phyloP scores from a whole-genome alignment of 2,797 vertebrate genomes.

The Odontamblyopus rebecca region DNA sequence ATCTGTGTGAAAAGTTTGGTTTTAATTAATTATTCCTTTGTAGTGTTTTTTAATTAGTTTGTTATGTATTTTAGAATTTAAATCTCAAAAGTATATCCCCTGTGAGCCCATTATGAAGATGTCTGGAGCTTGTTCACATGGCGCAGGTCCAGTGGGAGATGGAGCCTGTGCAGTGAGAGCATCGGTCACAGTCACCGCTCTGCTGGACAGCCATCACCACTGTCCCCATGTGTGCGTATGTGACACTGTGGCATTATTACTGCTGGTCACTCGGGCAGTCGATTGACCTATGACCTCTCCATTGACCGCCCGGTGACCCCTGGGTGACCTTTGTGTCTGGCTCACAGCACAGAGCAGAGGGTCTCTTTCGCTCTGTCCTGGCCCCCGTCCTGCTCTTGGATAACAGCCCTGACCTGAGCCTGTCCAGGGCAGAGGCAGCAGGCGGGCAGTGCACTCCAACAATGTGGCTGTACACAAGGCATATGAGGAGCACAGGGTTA shows the following conservation, averaged over 20 bases:
- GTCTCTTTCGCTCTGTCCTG: conserved; percentile 52
- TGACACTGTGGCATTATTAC: conserved; percentile 44
- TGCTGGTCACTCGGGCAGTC: conserved; percentile 58
- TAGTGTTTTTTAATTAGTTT: not conserved
- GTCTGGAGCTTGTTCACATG: conserved; percentile 38
- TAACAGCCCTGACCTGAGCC: conserved; percentile 48
- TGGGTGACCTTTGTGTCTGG: conserved; percentile 64
- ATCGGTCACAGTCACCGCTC: conserved; percentile 60
- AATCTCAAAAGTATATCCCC: not conserved
- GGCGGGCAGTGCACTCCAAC: conserved; percentile 9
- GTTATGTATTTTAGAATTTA: not conserved
- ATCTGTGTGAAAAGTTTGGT: not conserved
- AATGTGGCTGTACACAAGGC: not conserved
- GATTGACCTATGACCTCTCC: conserved; percentile 60
- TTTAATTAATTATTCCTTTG: not conserved
- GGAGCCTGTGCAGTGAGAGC: conserved; percentile 43
- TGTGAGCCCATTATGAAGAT: conserved; percentile 37
- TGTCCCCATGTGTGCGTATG: conserved; percentile 14
- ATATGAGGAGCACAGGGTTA: not conserved
- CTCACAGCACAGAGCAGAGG: conserved; percentile 63
- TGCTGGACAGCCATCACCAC: conserved; percentile 41
- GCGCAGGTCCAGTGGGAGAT: conserved; percentile 47
- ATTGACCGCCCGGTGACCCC: conserved; percentile 56
- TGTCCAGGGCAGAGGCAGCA: conserved; percentile 30
- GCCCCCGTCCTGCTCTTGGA: conserved; percentile 53